Conservation (phyloP, 2,113 vertebrate genomes). For the Speoplatyrhinus poulsoni region DNA sequence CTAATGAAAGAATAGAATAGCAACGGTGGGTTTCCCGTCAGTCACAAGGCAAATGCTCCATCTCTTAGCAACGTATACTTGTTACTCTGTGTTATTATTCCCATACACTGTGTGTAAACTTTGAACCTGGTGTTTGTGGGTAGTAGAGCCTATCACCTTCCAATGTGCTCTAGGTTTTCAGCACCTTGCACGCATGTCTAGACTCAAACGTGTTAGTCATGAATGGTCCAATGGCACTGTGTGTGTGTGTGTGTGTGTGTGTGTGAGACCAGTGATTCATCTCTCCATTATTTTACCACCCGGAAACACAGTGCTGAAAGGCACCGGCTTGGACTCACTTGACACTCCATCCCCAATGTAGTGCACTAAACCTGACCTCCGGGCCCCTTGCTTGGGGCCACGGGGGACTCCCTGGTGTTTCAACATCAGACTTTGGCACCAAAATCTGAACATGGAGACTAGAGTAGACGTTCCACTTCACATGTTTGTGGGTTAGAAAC, state of each 20-base stretch:
- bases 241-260: slow-evolving; percentile 23
- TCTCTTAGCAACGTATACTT: slow-evolving; percentile 63
- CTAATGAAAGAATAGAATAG: slow-evolving; percentile 41
- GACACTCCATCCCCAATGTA: slow-evolving; percentile 16
- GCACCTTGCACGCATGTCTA: slow-evolving; percentile 54
- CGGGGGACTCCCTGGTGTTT: not conserved
- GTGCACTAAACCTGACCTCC: slow-evolving; percentile 24
- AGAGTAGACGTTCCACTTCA: too few relatives aligned
- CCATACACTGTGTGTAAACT: slow-evolving; percentile 31
- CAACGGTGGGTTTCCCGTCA: slow-evolving; percentile 32
- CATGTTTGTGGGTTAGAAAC: too few relatives aligned
- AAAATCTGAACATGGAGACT: not conserved
- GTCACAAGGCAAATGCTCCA: slow-evolving; percentile 18
- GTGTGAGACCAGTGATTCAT: slow-evolving; percentile 50
- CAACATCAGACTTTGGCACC: not conserved
- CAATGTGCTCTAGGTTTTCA: slow-evolving; percentile 53
- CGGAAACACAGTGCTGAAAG: slow-evolving; percentile 55
- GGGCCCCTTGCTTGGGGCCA: not conserved
- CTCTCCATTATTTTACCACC: slow-evolving; percentile 49
- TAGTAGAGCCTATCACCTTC: slow-evolving; percentile 41
- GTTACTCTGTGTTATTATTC: slow-evolving; percentile 34
- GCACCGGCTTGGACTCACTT: slow-evolving; percentile 25
- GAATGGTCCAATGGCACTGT: slow-evolving; percentile 21
- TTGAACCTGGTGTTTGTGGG: slow-evolving; percentile 33
- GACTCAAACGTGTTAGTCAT: slow-evolving; percentile 50